Conservation (phyloP, 2,797 vertebrate species). For the Masticophis lateralis region DNA sequence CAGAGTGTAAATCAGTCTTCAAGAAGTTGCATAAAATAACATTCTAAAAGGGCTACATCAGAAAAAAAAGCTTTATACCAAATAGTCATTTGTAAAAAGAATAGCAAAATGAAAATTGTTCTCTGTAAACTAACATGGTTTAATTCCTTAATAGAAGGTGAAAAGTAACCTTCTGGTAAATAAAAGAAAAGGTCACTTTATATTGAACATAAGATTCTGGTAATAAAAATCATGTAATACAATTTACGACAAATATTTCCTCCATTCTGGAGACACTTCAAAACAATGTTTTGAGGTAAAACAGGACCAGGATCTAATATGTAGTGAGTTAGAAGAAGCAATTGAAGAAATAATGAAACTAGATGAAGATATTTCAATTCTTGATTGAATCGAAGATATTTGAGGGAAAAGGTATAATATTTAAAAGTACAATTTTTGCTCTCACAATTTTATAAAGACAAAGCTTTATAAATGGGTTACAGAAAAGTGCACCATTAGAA, state of each 20-base stretch:
- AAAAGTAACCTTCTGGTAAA: conserved; percentile 58
- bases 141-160: conserved; percentile 53
- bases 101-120: conserved; percentile 45
- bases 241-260: conserved; percentile 41
- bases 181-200: conserved; percentile 67
- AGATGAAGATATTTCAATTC: conserved; percentile 2
- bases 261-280: conserved; percentile 46
- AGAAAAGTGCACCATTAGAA: neutral
- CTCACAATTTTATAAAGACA: neutral
- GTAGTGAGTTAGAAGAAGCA: conserved; percentile 16
- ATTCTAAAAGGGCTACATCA: neutral
- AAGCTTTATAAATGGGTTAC: neutral
- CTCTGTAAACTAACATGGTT: conserved; percentile 43
- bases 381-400: neutral
- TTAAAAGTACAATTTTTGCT: neutral
- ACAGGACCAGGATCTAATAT: conserved; percentile 23
- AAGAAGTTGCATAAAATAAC: conserved; percentile 26
- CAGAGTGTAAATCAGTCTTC: conserved; percentile 14
- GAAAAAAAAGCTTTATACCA: neutral
- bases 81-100: conserved; percentile 26
- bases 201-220: conserved; percentile 63
- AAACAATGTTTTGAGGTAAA: conserved; percentile 51
- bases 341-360: conserved; percentile 11
- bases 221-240: conserved; percentile 62
- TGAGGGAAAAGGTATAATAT: neutral